These are phyloP conservation scores for Cavia aperea DNA, from an alignment of 2,113 vertebrate species.

Conservation along the genomic window DNA sequence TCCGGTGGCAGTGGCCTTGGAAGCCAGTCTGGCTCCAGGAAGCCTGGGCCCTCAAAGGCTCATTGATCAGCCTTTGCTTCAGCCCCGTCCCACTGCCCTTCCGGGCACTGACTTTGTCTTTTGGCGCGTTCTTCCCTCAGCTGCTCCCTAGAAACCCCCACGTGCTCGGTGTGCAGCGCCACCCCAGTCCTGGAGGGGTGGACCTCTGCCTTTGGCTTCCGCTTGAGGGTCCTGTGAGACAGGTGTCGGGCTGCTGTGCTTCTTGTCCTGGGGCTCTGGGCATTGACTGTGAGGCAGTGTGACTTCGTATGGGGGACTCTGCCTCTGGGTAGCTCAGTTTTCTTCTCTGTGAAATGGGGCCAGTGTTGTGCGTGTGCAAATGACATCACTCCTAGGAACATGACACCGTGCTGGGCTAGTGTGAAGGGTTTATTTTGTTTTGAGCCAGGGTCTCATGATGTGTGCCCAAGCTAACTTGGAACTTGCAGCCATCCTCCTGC, in stretches of 20 bases:
- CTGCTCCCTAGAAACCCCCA: not conserved
- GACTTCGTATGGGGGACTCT: not conserved
- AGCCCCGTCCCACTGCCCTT: not conserved
- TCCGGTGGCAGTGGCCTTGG: not conserved
- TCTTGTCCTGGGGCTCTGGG: not conserved
- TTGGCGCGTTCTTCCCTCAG: not conserved
- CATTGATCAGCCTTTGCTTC: not conserved
- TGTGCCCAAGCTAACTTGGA: not conserved
- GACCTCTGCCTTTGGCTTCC: not conserved
- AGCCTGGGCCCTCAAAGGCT: not conserved
- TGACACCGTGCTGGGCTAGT: not conserved
- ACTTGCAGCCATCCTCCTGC: not conserved
- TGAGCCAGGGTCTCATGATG: not conserved
- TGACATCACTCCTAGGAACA: not conserved
- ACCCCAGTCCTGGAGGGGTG: not conserved
- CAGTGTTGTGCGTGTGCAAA: accelerated
- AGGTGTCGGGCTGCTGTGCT: not conserved
- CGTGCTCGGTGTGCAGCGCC: not conserved
- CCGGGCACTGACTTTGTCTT: not conserved
- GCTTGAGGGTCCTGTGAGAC: not conserved
- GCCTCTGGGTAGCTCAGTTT: not conserved
- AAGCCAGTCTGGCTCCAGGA: not conserved
- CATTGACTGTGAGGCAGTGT: not conserved
- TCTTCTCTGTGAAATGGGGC: not conserved
- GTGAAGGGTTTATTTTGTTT: not conserved